Conservation (phyloP, 2,888 invertebrate genomes). For the Invenusta paracnida region DNA sequence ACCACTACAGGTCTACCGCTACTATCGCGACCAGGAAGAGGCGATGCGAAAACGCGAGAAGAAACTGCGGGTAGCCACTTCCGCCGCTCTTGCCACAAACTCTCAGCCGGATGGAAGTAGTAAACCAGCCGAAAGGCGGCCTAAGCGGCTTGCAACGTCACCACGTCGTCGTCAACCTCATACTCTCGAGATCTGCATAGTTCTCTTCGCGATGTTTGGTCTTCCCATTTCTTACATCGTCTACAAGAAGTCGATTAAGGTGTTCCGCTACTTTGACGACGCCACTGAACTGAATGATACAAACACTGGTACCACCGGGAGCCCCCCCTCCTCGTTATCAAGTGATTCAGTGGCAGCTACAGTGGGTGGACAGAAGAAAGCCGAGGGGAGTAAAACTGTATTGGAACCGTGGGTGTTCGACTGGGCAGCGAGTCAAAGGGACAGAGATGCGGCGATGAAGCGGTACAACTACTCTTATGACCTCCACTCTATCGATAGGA, state of each 20-base stretch:
- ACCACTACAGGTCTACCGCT: neutral
- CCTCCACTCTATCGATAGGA: conserved; percentile 50
- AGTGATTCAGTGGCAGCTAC: too few relatives aligned
- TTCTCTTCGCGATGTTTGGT: conserved; percentile 34
- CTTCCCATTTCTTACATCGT: conserved; percentile 28
- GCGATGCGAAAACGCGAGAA: conserved; percentile 7
- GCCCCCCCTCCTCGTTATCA: neutral
- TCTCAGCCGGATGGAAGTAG: neutral
- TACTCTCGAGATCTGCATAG: neutral
- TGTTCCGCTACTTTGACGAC: neutral
- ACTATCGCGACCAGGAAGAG: neutral
- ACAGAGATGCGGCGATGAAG: conserved; percentile 47
- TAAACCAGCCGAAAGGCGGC: neutral
- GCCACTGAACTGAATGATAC: neutral
- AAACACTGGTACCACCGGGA: neutral
- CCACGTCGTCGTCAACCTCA: neutral
- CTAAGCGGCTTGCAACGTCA: neutral
- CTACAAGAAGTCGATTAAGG: neutral
- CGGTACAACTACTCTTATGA: conserved; percentile 49
- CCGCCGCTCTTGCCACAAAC: neutral
- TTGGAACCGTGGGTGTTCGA: neutral
- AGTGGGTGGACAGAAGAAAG: too few relatives aligned
- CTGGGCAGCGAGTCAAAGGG: neutral
- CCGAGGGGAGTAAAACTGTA: neutral
- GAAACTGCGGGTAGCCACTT: neutral